Percentiles rank a stretch among this genome's conserved stretches.
These are phyloP conservation scores for Acrobasis consociella DNA, from an alignment of 2,888 invertebrate species.

Conservation along the genomic window DNA sequence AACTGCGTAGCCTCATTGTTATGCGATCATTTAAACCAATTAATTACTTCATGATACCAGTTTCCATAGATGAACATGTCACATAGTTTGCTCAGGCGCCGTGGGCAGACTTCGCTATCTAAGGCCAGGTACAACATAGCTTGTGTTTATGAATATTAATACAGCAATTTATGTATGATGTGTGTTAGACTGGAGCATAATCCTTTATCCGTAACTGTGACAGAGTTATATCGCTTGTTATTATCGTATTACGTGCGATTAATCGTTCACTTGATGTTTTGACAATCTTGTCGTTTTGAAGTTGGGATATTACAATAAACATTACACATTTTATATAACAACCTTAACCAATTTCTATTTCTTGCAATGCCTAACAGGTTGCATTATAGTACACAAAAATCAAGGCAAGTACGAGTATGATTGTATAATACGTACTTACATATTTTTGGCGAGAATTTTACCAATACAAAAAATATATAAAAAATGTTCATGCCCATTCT, in stretches of 20 bases:
- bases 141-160: conserved; percentile 19
- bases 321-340: no score
- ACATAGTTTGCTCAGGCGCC: conserved; percentile 27
- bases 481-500: no score
- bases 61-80: conserved; percentile 34
- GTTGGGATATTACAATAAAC: no score
- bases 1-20: conserved; percentile 17
- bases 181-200: not conserved
- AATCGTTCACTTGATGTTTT: no score
- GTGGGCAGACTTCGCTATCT: conserved; percentile 34
- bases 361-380: no score
- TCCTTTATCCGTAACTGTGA: not conserved
- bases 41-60: conserved; percentile 32
- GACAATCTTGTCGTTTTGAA: no score
- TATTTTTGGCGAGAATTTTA: no score
- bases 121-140: conserved; percentile 12
- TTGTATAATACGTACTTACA: no score
- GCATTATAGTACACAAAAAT: no score
- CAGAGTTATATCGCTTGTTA: not conserved
- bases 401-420: no score
- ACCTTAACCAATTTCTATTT: no score
- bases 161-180: conserved; percentile 4
- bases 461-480: no score
- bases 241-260: not conserved
- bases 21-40: conserved; percentile 31